These are phyloP conservation scores for Drosophila nannoptera DNA, from an alignment of 1,140 invertebrate genomes.

Conservation along the genomic window DNA sequence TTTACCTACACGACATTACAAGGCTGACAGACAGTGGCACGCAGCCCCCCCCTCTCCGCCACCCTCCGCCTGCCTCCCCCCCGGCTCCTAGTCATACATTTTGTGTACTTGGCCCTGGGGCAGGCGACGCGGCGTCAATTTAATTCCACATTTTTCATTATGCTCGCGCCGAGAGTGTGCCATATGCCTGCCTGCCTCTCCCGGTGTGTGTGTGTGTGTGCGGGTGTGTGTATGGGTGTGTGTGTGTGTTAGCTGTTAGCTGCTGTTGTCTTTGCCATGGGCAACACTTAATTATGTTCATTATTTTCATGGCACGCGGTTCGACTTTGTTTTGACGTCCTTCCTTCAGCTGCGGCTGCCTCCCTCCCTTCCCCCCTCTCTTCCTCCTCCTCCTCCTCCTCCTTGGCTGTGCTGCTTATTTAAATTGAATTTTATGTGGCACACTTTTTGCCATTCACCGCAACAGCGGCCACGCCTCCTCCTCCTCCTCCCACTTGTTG, in stretches of 20 bases:
- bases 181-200: slow-evolving; percentile 26
- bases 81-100: slow-evolving; percentile 12
- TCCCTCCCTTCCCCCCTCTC: background rate
- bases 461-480: slow-evolving; percentile 5
- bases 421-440: slow-evolving; percentile 70
- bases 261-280: slow-evolving; percentile 62
- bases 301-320: slow-evolving; percentile 75
- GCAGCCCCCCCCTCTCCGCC: background rate
- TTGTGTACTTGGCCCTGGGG: slow-evolving; percentile 21
- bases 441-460: slow-evolving; percentile 28
- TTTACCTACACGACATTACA: slow-evolving; percentile 77
- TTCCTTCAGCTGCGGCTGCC: background rate
- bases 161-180: slow-evolving; percentile 52
- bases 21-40: slow-evolving; percentile 42
- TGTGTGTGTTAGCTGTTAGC: slow-evolving; percentile 22
- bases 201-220: background rate
- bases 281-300: slow-evolving; percentile 77
- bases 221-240: background rate
- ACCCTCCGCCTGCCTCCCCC: slow-evolving; percentile 14
- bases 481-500: background rate
- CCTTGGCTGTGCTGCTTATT: slow-evolving; percentile 54
- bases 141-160: slow-evolving; percentile 76
- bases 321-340: slow-evolving; percentile 34
- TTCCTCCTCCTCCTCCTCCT: background rate
- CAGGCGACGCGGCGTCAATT: slow-evolving; percentile 68